phyloP scores from a whole-genome alignment of 2,797 vertebrate genomes.

The Anguilla obscura region DNA sequence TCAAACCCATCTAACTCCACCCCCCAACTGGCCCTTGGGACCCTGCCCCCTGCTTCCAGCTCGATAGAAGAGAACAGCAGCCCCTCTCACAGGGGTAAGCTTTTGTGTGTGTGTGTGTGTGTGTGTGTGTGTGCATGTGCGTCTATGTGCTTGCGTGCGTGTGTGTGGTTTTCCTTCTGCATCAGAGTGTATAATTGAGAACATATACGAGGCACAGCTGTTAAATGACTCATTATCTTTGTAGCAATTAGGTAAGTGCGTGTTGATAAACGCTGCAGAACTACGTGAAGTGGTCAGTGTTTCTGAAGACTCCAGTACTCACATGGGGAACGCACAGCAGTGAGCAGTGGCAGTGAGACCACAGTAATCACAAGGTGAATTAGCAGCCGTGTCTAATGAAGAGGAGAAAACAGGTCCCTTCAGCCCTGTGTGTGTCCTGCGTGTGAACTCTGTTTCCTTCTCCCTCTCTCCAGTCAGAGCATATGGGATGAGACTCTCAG shows the following conservation, averaged over 20 bases:
- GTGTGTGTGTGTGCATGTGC: neutral
- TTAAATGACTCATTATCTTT: neutral
- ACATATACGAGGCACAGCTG: neutral
- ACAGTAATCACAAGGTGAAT: neutral
- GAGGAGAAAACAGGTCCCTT: neutral
- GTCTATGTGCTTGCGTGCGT: neutral
- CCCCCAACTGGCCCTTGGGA: slow-evolving; percentile 43
- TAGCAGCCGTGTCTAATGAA: no score
- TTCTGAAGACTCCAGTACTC: neutral
- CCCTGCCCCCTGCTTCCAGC: slow-evolving; percentile 45
- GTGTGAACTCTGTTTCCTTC: neutral
- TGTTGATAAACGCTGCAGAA: neutral
- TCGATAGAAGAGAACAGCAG: slow-evolving; percentile 80
- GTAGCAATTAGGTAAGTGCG: neutral
- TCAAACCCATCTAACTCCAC: slow-evolving; percentile 52
- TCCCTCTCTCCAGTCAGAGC: neutral
- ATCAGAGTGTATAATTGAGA: neutral
- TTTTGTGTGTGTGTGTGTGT: neutral
- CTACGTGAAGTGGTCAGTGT: neutral
- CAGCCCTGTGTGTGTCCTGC: neutral
- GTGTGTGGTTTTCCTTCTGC: neutral
- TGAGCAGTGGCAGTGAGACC: neutral
- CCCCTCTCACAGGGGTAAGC: slow-evolving; percentile 91
- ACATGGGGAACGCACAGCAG: neutral
- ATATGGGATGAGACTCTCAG: neutral